phyloP scores from a whole-genome alignment of 1,140 invertebrate species.

The Drosophila truncata region DNA sequence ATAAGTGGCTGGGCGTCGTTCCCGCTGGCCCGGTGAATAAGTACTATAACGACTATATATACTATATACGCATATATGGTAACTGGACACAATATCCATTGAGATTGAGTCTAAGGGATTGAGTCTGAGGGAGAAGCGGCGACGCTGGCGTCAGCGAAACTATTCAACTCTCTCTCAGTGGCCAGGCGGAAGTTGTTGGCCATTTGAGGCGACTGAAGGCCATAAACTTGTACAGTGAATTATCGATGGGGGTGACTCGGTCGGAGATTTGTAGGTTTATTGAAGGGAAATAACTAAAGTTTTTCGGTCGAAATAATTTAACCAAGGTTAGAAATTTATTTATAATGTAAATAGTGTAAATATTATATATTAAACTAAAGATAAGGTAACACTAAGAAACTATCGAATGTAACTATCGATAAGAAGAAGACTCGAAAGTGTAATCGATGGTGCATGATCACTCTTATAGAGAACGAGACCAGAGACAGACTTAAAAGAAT shows the following conservation, averaged over 20 bases:
- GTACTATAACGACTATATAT: constrained; percentile 4
- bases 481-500: too few species aligned
- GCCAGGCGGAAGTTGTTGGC: constrained; percentile 38
- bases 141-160: constrained; percentile 67
- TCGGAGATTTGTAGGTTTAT: neutral
- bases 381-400: too few species aligned
- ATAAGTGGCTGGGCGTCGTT: constrained; percentile 54
- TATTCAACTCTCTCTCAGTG: constrained; percentile 2
- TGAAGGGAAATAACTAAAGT: neutral
- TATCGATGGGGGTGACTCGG: constrained; percentile 21
- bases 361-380: too few species aligned
- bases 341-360: too few species aligned
- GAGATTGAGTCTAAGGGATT: constrained; percentile 8
- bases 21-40: constrained; percentile 38
- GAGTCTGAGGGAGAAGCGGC: constrained; percentile 31
- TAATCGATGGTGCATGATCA: too few species aligned
- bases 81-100: constrained; percentile 20
- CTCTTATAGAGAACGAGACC: too few species aligned
- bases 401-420: too few species aligned
- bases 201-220: constrained; percentile 28
- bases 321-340: neutral
- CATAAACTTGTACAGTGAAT: constrained; percentile 32
- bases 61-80: neutral
- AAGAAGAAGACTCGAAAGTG: too few species aligned
- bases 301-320: neutral